These are phyloP conservation scores for Catharus minimus DNA, from an alignment of 2,113 vertebrate species.

Conservation along the genomic window DNA sequence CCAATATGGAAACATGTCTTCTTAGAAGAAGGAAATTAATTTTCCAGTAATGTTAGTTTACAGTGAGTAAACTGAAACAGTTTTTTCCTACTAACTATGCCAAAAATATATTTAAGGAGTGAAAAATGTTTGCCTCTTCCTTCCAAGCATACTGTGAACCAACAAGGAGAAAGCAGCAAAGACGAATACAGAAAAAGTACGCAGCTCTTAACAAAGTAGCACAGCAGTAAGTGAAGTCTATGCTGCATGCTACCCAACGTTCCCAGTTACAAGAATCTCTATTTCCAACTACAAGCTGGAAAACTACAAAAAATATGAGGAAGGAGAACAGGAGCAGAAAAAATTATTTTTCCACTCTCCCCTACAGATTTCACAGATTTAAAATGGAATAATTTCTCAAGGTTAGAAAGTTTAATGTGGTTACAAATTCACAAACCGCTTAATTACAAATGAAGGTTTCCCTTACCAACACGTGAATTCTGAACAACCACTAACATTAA, in stretches of 20 bases:
- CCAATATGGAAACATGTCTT: not conserved
- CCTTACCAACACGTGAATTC: not conserved
- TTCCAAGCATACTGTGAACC: not conserved
- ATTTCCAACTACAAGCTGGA: not conserved
- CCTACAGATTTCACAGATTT: not conserved
- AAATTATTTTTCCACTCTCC: not conserved
- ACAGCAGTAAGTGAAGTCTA: not conserved
- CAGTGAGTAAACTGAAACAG: not conserved
- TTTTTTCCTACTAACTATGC: not conserved
- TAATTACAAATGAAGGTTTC: not conserved
- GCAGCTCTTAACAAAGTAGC: not conserved
- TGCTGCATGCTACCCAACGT: no score
- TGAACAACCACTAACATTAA: not conserved
- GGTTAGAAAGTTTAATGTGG: not conserved
- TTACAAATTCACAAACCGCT: not conserved
- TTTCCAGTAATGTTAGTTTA: not conserved
- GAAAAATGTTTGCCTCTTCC: not conserved
- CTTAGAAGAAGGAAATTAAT: not conserved
- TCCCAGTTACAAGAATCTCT: not conserved
- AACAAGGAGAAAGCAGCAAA: not conserved
- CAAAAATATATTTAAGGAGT: not conserved
- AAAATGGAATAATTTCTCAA: not conserved
- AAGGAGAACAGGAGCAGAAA: not conserved
- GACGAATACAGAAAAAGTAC: not conserved
- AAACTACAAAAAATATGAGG: not conserved